Base-by-base conservation (phyloP, 1,140 invertebrate species). In the Oreohelix idahoensis region DNA sequence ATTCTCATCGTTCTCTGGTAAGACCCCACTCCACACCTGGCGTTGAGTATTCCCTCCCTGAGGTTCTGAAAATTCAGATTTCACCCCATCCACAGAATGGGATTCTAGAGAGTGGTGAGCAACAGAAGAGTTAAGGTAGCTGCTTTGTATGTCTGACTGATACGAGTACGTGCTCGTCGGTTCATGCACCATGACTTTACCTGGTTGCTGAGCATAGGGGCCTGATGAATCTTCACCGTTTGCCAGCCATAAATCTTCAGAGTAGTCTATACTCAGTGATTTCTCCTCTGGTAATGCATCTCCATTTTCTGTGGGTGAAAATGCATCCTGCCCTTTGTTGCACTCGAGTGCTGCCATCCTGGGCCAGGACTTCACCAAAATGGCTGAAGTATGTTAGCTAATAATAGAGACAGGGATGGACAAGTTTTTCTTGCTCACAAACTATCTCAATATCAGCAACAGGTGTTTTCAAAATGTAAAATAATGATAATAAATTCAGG, bases 171-270 rank as follows among this genome's bases (percentile, higher is more conserved):
- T 23, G 32, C 29, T 1, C n/a, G 63, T 4, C 11, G n/a, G 11
- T 66, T 66, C 63, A 1, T 66, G 32, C 5, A 15, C n/a, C 42
- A 36, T 1, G 26, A 77, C 75, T 35, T 77, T 77, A 13, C 58
- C 36, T 58, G 75, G 42, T 26, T 77, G 45, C 29, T 77, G 75
- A n/a, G 51, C 38, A 36, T 69, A 79, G 4, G 53, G 58, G 1
- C 78, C 78, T 11, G 78, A 66, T 26, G 78, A 79, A n/a, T 77
- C 75, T 58, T 79, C 78, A 5, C 71, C n/a, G 23, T 79, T 69
- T 36, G 78, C 78, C 35, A 79, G 58, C 78, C 78, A 79, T 15
- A 79, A 45, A 42, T 79, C 78, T 42, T 79, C 78, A 10, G 78
- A 79, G 32, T 79, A 79, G n/a, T 79, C 78, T 23, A 79, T 79